A percentile compares a stretch with the other conserved stretches of the same genome.
phyloP scores from a whole-genome alignment of 2,888 invertebrate genomes.

The Leucoma salicis region DNA sequence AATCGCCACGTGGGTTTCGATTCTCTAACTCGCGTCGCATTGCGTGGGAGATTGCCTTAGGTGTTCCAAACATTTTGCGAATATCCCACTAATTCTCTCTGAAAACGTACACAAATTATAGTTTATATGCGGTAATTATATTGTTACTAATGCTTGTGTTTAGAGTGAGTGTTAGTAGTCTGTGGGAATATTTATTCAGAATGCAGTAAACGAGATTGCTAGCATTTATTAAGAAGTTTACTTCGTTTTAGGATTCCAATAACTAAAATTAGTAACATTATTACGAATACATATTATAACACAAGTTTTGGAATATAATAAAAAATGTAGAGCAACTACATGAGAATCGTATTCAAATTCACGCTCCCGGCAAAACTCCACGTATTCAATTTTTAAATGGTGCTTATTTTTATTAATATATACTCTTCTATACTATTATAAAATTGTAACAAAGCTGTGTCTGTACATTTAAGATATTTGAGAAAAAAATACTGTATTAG shows the following conservation, averaged over 20 bases:
- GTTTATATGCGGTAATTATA: slow-evolving; percentile 11
- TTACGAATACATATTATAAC: neutral
- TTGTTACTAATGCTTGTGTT: slow-evolving; percentile 4
- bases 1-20: slow-evolving; percentile 40
- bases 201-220: neutral
- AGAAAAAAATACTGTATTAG: too few species aligned
- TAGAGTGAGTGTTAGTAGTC: neutral
- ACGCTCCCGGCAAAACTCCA: too few species aligned
- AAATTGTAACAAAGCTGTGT: too few species aligned
- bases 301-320: too few species aligned
- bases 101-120: slow-evolving; percentile 17
- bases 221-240: neutral
- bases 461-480: too few species aligned
- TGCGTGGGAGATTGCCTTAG: slow-evolving; percentile 64
- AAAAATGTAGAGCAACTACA: too few species aligned
- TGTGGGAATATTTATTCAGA: neutral
- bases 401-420: too few species aligned
- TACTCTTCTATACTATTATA: too few species aligned
- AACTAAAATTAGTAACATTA: neutral
- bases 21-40: slow-evolving; percentile 40
- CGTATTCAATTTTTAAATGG: too few species aligned
- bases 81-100: slow-evolving; percentile 28
- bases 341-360: too few species aligned
- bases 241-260: neutral
- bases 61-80: slow-evolving; percentile 45